These are phyloP conservation scores for Halcyon senegalensis DNA, from an alignment of 2,113 vertebrate genomes.

Conservation along the genomic window DNA sequence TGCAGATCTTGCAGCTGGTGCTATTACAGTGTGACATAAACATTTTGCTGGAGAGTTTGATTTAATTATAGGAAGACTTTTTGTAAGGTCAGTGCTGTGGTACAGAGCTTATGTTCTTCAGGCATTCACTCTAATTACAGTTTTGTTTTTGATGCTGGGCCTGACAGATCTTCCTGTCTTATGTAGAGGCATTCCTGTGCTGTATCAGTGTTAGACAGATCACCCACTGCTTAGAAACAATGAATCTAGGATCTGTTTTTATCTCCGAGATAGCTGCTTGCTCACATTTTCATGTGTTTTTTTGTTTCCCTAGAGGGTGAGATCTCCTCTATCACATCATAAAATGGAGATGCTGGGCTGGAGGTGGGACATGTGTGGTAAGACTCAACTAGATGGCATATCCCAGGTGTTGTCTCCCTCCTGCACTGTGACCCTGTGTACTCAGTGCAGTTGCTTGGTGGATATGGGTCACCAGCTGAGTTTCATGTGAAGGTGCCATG, in stretches of 20 bases:
- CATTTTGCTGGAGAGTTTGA: conserved; percentile 35
- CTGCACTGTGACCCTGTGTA: not conserved
- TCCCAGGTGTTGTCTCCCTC: not conserved
- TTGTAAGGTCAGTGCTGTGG: conserved; percentile 19
- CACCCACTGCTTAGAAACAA: not conserved
- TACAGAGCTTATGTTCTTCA: not conserved
- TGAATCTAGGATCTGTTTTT: not conserved
- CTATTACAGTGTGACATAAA: conserved; percentile 35
- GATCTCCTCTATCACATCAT: not conserved
- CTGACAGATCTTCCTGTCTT: not conserved
- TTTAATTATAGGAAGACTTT: conserved; percentile 26
- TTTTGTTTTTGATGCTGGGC: not conserved
- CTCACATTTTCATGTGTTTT: not conserved
- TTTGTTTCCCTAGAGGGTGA: not conserved
- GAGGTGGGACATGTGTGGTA: fast-evolving
- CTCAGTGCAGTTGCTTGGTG: not conserved
- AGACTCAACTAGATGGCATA: not conserved
- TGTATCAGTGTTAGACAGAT: not conserved
- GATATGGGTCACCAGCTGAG: not conserved
- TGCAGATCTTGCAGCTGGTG: conserved; percentile 31
- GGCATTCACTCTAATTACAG: not conserved
- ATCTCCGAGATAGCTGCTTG: not conserved
- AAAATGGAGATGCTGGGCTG: not conserved
- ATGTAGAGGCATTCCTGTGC: not conserved
- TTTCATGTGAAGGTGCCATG: not conserved